Evolutionary conservation across 2,888 invertebrate species (phyloP), one percentile per base, ranked within the genome.

Genomic region (Axea sp.): DNA sequence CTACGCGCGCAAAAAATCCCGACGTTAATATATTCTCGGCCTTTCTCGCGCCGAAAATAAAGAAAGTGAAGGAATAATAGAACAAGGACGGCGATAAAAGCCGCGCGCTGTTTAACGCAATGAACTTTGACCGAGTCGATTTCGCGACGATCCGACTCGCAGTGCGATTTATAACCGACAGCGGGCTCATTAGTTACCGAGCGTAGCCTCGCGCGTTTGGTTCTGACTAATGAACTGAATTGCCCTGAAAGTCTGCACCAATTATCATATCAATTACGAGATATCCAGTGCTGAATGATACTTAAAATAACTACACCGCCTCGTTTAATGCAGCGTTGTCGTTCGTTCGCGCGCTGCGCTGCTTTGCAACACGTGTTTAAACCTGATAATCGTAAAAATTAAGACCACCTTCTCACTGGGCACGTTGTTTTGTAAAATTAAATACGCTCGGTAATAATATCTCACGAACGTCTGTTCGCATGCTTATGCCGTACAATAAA

Each of bases 21-120:
- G 60, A 62, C 73, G 49, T 67, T 67, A 73, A 73, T 67, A 60
- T 73, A 73, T 73, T 73, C 72, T 31, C 45, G 53, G 28, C 57
- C 30, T 49, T 43, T 31, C 28, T 1, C 47, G 33, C 35, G 9
- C 43, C 19, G n/a, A 31, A 12, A 31, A 31, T 12, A 4, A 31
- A 31, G 1, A 1, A 8, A 7, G 1, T 5, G 24, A 24, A 6
- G 6, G 5, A 6, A 31, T 31, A 12, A 31, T 31, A 2, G 8
- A 37, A 37, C 26, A 17, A 7, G 9, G 9, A 24, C 41, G 17
- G 8, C 1, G 26, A 26, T 4, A 28, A 31, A 17, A 17, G 7
- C 7, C 22, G 19, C 7, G 31, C 22, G 12, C 19, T 41, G 22
- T 45, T 31, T 45, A 49, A 22, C 43, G 22, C 35, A 14, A 37